phyloP scores from a whole-genome alignment of 2,888 invertebrate species.

The Tipula unca region DNA sequence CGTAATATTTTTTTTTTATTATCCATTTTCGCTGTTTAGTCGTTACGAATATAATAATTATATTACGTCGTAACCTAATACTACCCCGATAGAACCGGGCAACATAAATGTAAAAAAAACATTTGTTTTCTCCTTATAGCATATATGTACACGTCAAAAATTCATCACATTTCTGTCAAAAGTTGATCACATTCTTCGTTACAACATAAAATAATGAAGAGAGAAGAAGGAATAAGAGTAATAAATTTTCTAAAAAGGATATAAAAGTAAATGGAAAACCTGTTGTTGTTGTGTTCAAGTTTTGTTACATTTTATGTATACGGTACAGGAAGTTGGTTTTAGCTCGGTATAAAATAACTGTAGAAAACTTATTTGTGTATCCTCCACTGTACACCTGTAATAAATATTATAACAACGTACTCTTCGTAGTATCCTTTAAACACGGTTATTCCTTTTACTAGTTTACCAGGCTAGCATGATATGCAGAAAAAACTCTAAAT shows the following conservation, averaged over 20 bases:
- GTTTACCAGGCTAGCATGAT: slow-evolving; percentile 32
- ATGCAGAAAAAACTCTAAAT: background rate
- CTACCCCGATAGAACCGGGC: background rate
- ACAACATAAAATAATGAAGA: slow-evolving; percentile 20
- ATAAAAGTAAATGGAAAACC: background rate
- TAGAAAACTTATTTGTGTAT: background rate
- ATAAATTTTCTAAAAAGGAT: background rate
- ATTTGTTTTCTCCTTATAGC: background rate
- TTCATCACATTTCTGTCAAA: slow-evolving; percentile 10
- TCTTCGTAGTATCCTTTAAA: background rate
- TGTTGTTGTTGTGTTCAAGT: too few relatives aligned
- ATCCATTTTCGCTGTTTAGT: background rate
- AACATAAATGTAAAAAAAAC: background rate
- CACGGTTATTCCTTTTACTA: background rate
- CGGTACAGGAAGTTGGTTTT: background rate
- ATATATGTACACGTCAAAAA: background rate
- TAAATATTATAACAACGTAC: background rate
- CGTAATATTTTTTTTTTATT: background rate
- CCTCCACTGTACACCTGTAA: background rate
- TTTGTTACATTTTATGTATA: background rate
- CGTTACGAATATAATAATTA: background rate
- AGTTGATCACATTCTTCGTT: background rate
- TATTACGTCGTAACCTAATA: slow-evolving; percentile 19
- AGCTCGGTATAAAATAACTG: background rate
- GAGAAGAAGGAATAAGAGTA: slow-evolving; percentile 14